Percentiles rank a stretch among this genome's conserved stretches.
Evolutionary conservation across 2,888 invertebrate species (phyloP).

Genomic region (Busseola fusca): DNA sequence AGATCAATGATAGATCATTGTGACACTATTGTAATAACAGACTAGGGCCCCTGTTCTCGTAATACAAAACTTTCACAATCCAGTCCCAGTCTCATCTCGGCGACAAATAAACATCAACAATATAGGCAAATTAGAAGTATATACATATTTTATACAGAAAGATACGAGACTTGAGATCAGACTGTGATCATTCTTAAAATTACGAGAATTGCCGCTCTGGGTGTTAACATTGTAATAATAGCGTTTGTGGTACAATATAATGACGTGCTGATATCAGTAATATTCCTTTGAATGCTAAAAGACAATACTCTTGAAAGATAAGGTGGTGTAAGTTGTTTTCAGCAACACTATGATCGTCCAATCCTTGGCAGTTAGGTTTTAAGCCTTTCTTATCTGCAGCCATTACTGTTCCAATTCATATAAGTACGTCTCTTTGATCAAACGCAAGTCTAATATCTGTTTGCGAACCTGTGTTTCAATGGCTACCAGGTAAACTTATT

Average conservation of each 20-base stretch:
- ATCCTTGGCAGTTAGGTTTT: slow-evolving; percentile 43
- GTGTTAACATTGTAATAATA: slow-evolving; percentile 18
- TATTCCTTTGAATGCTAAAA: slow-evolving; percentile 52
- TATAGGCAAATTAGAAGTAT: too few relatives aligned
- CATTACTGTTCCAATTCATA: slow-evolving; percentile 40
- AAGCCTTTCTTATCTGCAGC: slow-evolving; percentile 53
- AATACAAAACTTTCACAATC: too few relatives aligned
- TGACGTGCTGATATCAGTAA: slow-evolving; percentile 47
- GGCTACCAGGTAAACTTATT: slow-evolving; percentile 11
- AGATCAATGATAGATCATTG: too few relatives aligned
- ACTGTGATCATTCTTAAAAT: too few relatives aligned
- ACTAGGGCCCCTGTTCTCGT: too few relatives aligned
- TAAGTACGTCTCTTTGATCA: slow-evolving; percentile 24
- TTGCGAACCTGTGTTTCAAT: slow-evolving; percentile 18
- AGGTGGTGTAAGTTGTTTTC: slow-evolving; percentile 51
- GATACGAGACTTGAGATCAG: too few relatives aligned
- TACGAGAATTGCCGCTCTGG: too few relatives aligned
- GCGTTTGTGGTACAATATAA: slow-evolving; percentile 22
- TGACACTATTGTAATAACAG: too few relatives aligned
- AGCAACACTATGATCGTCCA: slow-evolving; percentile 41
- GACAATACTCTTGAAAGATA: slow-evolving; percentile 61
- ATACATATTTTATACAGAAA: too few relatives aligned
- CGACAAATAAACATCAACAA: too few relatives aligned
- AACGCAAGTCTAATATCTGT: slow-evolving; percentile 28
- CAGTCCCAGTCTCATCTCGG: too few relatives aligned